These are phyloP conservation scores for Pachyseris speciosa DNA, from an alignment of 64 coral and sea anemone genomes.

Conservation along the genomic window DNA sequence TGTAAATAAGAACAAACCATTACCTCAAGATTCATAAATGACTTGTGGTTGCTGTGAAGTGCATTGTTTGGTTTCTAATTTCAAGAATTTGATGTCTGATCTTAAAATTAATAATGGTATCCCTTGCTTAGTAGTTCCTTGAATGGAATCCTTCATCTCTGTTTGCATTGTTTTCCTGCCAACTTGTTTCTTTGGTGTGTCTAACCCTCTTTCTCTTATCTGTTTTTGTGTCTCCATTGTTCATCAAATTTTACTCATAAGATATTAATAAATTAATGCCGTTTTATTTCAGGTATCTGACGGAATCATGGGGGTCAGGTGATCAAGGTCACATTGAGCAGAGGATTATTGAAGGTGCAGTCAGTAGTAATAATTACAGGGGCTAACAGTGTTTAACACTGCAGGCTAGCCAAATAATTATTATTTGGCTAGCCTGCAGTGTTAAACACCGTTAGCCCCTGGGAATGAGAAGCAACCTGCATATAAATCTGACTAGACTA, in stretches of 20 bases:
- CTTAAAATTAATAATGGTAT: too few relatives aligned
- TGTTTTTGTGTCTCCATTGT: too few relatives aligned
- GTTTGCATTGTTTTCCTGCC: neutral
- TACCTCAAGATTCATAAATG: too few relatives aligned
- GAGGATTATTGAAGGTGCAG: slow-evolving; percentile 95
- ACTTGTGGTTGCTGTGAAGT: neutral
- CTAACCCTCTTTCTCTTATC: too few relatives aligned
- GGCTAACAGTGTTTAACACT: neutral
- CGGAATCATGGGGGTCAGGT: slow-evolving; percentile 96
- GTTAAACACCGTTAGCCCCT: neutral
- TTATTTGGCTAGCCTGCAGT: too few relatives aligned
- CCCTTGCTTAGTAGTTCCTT: neutral
- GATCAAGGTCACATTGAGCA: slow-evolving; percentile 95
- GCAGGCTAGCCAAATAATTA: too few relatives aligned
- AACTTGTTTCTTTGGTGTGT: too few relatives aligned
- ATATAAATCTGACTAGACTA: too few relatives aligned
- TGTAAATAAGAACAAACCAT: neutral
- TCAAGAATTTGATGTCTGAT: too few relatives aligned
- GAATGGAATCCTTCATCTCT: neutral
- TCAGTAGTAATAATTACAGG: neutral
- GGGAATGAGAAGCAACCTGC: too few relatives aligned
- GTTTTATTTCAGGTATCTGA: slow-evolving; percentile 75
- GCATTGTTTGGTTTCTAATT: neutral
- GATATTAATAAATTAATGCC: too few relatives aligned
- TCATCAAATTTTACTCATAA: too few relatives aligned